Evolutionary conservation across 2,797 vertebrate genomes (phyloP).

Genomic region (Natrix natrix): DNA sequence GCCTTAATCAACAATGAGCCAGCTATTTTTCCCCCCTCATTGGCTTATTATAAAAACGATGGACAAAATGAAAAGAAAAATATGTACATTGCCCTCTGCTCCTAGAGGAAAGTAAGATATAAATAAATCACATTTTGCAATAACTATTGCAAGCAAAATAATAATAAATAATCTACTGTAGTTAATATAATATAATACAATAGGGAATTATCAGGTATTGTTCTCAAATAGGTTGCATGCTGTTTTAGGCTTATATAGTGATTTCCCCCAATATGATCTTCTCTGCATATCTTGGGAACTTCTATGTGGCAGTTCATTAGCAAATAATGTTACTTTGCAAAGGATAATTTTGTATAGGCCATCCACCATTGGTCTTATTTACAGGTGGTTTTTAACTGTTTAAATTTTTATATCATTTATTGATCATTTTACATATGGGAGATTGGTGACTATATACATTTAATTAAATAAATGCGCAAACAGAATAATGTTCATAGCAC

Average conservation of each 20-base stretch:
- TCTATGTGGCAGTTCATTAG: background rate
- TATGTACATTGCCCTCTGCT: background rate
- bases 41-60: background rate
- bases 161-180: background rate
- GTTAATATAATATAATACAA: background rate
- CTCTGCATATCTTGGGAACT: background rate
- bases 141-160: background rate
- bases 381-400: background rate
- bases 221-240: background rate
- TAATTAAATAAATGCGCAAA: background rate
- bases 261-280: background rate
- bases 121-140: background rate
- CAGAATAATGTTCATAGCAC: background rate
- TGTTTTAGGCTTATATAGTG: background rate
- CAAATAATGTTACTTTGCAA: background rate
- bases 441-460: background rate
- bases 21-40: background rate
- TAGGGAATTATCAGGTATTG: background rate
- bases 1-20: background rate
- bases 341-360: background rate
- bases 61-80: background rate
- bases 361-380: background rate
- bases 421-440: background rate
- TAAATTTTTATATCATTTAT: background rate
- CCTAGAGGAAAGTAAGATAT: background rate